These are phyloP conservation scores for Hapalemur alaotrensis DNA, from an alignment of 2,797 vertebrate genomes.

Conservation along the genomic window DNA sequence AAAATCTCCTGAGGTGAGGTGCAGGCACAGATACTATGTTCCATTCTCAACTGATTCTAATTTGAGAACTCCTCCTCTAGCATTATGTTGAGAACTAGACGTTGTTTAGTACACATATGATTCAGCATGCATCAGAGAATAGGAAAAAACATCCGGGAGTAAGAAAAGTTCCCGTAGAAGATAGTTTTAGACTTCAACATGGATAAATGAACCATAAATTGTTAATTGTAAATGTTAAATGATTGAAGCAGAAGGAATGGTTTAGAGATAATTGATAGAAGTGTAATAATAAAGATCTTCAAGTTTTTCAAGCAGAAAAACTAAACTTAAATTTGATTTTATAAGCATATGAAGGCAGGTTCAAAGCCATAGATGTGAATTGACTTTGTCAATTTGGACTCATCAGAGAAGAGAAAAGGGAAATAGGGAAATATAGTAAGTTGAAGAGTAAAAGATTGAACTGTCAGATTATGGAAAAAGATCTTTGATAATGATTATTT, in stretches of 20 bases:
- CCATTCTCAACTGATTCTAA: not conserved
- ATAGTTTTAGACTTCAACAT: not conserved
- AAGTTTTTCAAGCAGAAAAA: not conserved
- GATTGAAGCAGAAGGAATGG: not conserved
- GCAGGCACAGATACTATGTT: not conserved
- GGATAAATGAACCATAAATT: not conserved
- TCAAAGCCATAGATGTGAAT: not conserved
- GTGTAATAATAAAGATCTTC: not conserved
- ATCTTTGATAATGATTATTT: not conserved
- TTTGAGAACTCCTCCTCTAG: not conserved
- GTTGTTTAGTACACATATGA: not conserved
- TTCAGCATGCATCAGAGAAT: not conserved
- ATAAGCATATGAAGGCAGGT: not conserved
- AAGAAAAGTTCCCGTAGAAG: not conserved
- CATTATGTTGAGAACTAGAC: not conserved
- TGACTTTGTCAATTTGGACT: not conserved
- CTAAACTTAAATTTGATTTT: constrained; percentile 2
- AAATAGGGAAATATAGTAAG: not conserved
- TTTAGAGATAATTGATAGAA: constrained; percentile 34
- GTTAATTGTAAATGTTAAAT: not conserved
- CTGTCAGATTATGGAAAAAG: not conserved
- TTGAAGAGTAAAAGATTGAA: not conserved
- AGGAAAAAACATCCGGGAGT: not conserved
- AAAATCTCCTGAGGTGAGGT: not conserved
- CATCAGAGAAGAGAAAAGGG: not conserved